A percentile compares a stretch with the other conserved stretches of the same genome.
phyloP scores from a whole-genome alignment of 2,797 vertebrate species.

The Neopelma chrysocephalum region DNA sequence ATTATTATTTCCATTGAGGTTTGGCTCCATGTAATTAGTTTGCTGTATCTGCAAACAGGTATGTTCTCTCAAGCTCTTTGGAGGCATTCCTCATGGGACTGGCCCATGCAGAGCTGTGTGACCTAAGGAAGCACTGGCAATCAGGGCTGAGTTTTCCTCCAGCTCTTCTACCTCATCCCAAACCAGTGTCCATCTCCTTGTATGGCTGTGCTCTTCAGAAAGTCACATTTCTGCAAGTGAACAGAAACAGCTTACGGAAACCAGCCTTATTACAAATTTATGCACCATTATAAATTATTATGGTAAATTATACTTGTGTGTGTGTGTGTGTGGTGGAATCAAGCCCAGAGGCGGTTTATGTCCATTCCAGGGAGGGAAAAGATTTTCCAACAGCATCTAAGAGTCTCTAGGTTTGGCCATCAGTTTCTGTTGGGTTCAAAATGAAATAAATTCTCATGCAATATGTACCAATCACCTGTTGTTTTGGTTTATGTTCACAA shows the following conservation, averaged over 20 bases:
- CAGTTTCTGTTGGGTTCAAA: background rate
- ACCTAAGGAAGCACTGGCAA: background rate
- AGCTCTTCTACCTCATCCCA: background rate
- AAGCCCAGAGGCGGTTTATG: background rate
- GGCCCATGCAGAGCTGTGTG: background rate
- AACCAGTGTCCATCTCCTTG: background rate
- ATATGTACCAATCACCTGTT: background rate
- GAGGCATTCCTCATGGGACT: background rate
- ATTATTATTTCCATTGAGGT: slow-evolving; percentile 48
- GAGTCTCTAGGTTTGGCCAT: background rate
- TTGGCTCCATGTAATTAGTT: slow-evolving; percentile 31
- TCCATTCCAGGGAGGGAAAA: background rate
- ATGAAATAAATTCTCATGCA: background rate
- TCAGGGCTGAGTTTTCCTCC: background rate
- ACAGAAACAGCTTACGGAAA: background rate
- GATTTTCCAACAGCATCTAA: background rate
- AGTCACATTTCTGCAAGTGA: background rate
- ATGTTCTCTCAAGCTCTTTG: background rate
- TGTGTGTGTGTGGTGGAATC: background rate
- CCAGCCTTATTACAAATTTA: background rate
- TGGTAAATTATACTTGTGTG: background rate
- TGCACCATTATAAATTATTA: background rate
- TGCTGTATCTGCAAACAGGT: slow-evolving; percentile 35
- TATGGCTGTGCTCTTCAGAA: background rate
- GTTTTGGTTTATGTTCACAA: background rate